phyloP scores from a whole-genome alignment of 2,888 invertebrate genomes.

The Cylloceria caligata region DNA sequence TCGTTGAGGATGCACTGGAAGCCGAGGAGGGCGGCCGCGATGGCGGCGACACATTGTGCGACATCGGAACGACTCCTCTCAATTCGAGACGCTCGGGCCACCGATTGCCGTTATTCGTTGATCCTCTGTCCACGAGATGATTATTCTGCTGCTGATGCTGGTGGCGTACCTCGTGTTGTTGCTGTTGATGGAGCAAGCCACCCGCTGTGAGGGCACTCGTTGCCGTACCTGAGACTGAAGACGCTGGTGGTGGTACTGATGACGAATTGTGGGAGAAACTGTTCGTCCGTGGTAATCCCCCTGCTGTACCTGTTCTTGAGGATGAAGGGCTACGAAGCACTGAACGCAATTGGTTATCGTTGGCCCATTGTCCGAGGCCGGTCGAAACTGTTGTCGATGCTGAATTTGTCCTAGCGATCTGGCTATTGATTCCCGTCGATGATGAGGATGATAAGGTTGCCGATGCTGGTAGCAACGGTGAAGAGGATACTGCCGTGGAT shows the following conservation, averaged over 20 bases:
- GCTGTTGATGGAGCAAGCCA: slow-evolving; percentile 65
- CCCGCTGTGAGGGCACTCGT: slow-evolving; percentile 83
- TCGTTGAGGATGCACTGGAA: slow-evolving; percentile 66
- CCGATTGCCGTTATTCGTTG: slow-evolving; percentile 45
- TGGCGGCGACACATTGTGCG: slow-evolving; percentile 79
- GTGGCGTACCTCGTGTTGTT: slow-evolving; percentile 36
- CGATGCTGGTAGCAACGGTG: slow-evolving; percentile 58
- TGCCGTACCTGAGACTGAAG: slow-evolving; percentile 87
- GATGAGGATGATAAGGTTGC: slow-evolving; percentile 71
- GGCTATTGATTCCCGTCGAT: slow-evolving; percentile 66
- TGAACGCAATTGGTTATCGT: slow-evolving; percentile 46
- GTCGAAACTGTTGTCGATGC: slow-evolving; percentile 75
- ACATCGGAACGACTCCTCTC: slow-evolving; percentile 80
- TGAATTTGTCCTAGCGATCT: slow-evolving; percentile 39
- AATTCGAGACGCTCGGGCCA: slow-evolving; percentile 75
- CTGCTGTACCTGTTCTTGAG: slow-evolving; percentile 65
- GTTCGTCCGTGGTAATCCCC: slow-evolving; percentile 71
- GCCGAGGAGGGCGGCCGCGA: slow-evolving; percentile 79
- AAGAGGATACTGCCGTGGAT: slow-evolving; percentile 62
- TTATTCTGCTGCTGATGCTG: slow-evolving; percentile 28
- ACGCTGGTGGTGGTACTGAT: slow-evolving; percentile 87
- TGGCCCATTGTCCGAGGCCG: slow-evolving; percentile 59
- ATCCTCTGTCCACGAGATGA: slow-evolving; percentile 28
- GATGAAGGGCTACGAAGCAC: slow-evolving; percentile 68
- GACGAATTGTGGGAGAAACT: slow-evolving; percentile 88